These are phyloP conservation scores for Abscondita cerata DNA, from an alignment of 2,888 invertebrate species.

Conservation along the genomic window DNA sequence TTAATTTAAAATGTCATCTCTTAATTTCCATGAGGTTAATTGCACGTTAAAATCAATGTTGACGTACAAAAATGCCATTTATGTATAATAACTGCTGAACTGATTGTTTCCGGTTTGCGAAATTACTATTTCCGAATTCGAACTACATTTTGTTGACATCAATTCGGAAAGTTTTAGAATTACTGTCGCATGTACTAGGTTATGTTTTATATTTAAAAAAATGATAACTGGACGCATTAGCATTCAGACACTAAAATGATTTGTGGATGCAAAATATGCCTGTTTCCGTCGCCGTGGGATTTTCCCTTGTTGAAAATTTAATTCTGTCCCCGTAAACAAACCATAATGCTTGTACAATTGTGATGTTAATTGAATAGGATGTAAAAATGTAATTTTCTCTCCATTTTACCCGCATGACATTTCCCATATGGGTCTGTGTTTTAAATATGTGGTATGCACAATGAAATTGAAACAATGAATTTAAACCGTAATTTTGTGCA, in stretches of 20 bases:
- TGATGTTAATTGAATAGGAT: conserved; percentile 41
- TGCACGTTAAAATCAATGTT: conserved; percentile 38
- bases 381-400: conserved; percentile 41
- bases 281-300: conserved; percentile 22
- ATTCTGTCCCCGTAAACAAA: conserved; percentile 34
- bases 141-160: conserved; percentile 12
- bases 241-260: conserved; percentile 30
- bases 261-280: conserved; percentile 27
- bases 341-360: conserved; percentile 37
- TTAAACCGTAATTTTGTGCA: conserved; percentile 9
- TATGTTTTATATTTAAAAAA: conserved; percentile 26
- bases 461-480: conserved; percentile 11
- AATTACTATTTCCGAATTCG: conserved; percentile 43
- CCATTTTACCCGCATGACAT: conserved; percentile 29
- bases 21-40: conserved; percentile 33
- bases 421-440: conserved; percentile 27
- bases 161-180: neutral
- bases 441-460: conserved; percentile 10
- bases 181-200: conserved; percentile 4
- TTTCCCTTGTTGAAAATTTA: conserved; percentile 36
- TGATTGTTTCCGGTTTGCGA: conserved; percentile 46
- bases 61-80: conserved; percentile 38
- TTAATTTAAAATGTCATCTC: neutral
- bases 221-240: conserved; percentile 23
- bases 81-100: conserved; percentile 37